Evolutionary conservation across 2,888 invertebrate genomes (phyloP).

Genomic region (Odontothrips loti): DNA sequence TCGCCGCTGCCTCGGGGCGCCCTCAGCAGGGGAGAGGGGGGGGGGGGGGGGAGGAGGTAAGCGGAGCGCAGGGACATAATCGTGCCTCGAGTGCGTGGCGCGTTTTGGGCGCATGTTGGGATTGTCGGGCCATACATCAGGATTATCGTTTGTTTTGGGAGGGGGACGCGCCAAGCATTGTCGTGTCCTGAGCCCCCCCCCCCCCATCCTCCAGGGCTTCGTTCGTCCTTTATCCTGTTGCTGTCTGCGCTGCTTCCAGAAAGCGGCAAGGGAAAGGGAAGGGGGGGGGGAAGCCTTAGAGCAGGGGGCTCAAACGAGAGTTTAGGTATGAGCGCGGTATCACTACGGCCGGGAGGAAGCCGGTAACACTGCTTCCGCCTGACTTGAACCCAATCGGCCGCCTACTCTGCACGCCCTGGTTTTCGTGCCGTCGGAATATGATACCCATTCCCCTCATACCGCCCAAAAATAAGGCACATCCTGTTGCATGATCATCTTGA

Average conservation of each 20-base stretch:
- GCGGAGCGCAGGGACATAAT: background rate
- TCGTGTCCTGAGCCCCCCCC: background rate
- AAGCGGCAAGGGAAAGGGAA: background rate
- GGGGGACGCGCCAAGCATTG: background rate
- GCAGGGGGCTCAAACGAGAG: background rate
- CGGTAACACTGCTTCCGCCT: too few species aligned
- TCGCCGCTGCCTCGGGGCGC: background rate
- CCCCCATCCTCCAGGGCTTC: background rate
- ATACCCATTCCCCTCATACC: too few species aligned
- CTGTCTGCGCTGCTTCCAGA: background rate
- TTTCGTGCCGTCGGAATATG: too few species aligned
- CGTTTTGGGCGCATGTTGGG: constrained; percentile 10
- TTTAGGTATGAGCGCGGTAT: too few species aligned
- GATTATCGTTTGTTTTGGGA: constrained; percentile 22
- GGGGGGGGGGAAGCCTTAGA: background rate
- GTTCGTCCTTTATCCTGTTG: too few species aligned
- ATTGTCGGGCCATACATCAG: constrained; percentile 22
- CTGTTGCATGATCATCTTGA: too few species aligned
- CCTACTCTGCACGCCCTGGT: too few species aligned
- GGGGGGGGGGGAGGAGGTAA: background rate
- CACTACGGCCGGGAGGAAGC: background rate
- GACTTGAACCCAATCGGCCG: too few species aligned
- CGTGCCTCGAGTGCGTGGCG: background rate
- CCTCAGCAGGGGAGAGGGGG: background rate
- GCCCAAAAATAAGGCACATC: too few species aligned